Base-by-base conservation (phyloP, 2,113 vertebrate species). In the Menura novaehollandiae region DNA sequence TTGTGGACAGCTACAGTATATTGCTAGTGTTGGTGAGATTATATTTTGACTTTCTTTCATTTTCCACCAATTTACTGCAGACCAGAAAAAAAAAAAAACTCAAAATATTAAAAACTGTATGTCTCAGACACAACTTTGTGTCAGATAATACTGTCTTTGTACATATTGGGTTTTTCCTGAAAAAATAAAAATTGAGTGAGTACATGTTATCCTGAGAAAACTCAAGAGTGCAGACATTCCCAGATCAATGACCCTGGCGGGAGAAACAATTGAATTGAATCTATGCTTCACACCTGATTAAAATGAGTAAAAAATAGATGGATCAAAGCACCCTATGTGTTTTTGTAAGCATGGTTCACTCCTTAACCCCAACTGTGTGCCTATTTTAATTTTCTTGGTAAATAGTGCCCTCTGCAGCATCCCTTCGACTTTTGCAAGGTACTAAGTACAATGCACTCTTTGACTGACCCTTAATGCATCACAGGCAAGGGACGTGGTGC, bases 401-500 rank as follows among this genome's bases (percentile, higher is more conserved):
- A 96, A 98, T 86, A 95, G 59, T 95, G 97, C 97, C 97, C 97
- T 96, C 98, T 98, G 93, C 96, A 96, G 98, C 84, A 94, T 41
- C 33, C 26, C 21, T 46, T 22, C 11, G 24, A 47, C 15, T 44
- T 80, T 8, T 86, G 53, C 89, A 81, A 28, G 51, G 39, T 72
- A 69, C 46, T 32, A 12, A 56, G 49, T 15, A 27, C 63, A 93
- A 43, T 27, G 20, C 10, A 9, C 15, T 49, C 68, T 41, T 47
- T 60, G 39, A 49, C 23, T 13, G 64, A 79, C 47, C 53, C 39
- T 79, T 47, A 41, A 47, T 35, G 35, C 63, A 73, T 30, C 22
- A 67, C n/a, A 9, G 30, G 11, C 20, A 11, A 62, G 64, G 32
- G 58, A 59, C 1, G 8, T 5, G 22, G 35, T 55, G 62, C 58